Evolutionary conservation across 1,140 invertebrate genomes (phyloP).

Genomic region (Melipona quadrifasciata): DNA sequence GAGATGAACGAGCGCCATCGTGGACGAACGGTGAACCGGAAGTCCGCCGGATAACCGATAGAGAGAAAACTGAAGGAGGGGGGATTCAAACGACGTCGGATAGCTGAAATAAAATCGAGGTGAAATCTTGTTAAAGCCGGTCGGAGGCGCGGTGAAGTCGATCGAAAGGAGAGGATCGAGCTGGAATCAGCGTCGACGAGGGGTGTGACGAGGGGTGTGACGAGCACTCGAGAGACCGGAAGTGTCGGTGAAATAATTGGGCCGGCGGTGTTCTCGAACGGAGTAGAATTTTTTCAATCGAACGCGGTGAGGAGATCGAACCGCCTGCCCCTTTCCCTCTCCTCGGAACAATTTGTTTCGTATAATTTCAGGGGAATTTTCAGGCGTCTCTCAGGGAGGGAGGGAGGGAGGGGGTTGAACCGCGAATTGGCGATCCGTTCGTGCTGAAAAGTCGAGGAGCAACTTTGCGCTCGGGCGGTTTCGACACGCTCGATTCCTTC

Average conservation of each 20-base stretch:
- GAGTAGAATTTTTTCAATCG: conserved; percentile 4
- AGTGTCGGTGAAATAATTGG: conserved; percentile 20
- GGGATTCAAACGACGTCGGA: too few relatives aligned
- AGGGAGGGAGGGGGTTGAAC: neutral
- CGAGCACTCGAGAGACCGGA: neutral
- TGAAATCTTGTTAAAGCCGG: neutral
- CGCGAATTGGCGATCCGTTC: neutral
- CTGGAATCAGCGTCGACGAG: neutral
- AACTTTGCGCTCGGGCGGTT: too few relatives aligned
- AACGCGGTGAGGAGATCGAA: neutral
- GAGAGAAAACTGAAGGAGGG: neutral
- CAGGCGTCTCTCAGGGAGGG: neutral
- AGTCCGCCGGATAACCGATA: too few relatives aligned
- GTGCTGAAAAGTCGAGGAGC: neutral
- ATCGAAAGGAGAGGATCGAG: neutral
- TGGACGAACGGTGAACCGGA: neutral
- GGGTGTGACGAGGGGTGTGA: neutral
- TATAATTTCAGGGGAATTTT: neutral
- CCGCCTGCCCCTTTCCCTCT: too few relatives aligned
- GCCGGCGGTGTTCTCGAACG: neutral
- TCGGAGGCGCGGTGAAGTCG: too few relatives aligned
- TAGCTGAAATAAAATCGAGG: neutral
- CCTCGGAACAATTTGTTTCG: neutral
- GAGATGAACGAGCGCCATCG: conserved; percentile 1
- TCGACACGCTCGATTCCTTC: neutral